Evolutionary conservation across 2,113 vertebrate genomes (phyloP), one percentile per base, ranked within the genome.

Genomic region (Sakesphorus luctuosus): DNA sequence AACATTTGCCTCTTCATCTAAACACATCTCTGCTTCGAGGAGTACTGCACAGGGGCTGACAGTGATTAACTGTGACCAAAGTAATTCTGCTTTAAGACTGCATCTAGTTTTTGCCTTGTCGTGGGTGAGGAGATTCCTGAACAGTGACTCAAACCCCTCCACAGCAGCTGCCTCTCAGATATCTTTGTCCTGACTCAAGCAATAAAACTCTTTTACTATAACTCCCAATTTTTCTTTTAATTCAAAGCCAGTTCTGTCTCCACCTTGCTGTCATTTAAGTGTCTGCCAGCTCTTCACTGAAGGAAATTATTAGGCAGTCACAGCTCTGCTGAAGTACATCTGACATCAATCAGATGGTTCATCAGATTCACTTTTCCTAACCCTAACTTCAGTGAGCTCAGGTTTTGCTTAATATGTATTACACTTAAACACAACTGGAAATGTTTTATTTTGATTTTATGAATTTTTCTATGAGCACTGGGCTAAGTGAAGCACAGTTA

Each of bases 41-140:
- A 85, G 33, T n/a, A 59, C 46, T 76, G 33, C 40, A 84, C 50
- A 11, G 77, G 19, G 53, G 52, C 76, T 93, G 56, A 63, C 19
- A 71, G 72, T 92, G 90, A 96, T 73, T 97, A 89, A 94, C 55
- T 67, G 33, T 86, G 83, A 93, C 55, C 59, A 90, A 89, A 87
- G 29, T 85, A 69, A 93, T 40, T 65, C n/a, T 87, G 47, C 47
- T 38, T 66, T 68, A 87, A 90, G 65, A 79, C 36, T 52, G 56
- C 17, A 94, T 83, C n/a, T 63, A 93, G 55, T 59, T 90, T 93
- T 82, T 61, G 67, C 35, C 46, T 79, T 38, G 4, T 18, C 74
- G 72, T 71, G 91, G 80, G 40, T 73, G 38, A 90, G 18, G n/a
- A 89, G 72, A 97, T 83, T 92, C 87, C 84, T 71, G n/a, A 96